A percentile compares a stretch with the other conserved stretches of the same genome.
phyloP scores from a whole-genome alignment of 2,888 invertebrate species.

The Stenolophus ochropezus region DNA sequence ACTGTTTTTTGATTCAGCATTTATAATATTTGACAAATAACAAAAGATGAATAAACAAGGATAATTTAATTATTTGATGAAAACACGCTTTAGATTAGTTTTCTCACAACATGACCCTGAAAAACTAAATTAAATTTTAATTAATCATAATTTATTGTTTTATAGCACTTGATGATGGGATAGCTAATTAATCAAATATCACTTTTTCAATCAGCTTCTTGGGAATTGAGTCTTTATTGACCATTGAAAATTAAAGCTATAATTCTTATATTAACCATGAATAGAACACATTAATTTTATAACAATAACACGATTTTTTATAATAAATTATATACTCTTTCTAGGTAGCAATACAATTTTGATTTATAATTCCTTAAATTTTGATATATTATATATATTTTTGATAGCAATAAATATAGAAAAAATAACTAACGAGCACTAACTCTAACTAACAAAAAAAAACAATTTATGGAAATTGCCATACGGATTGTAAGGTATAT shows the following conservation, averaged over 20 bases:
- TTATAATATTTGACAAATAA: not conserved
- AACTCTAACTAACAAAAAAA: too few relatives aligned
- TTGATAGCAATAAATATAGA: too few relatives aligned
- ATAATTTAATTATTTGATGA: not conserved
- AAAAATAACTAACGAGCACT: too few relatives aligned
- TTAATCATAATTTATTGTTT: conserved; percentile 23
- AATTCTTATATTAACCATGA: not conserved
- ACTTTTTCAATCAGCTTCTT: conserved; percentile 7
- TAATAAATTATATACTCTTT: not conserved
- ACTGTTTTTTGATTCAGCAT: not conserved
- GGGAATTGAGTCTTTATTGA: not conserved
- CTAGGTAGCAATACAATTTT: too few relatives aligned
- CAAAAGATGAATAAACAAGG: not conserved
- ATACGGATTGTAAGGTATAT: too few relatives aligned
- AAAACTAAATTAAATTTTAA: conserved; percentile 15
- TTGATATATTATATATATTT: too few relatives aligned
- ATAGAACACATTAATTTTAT: not conserved
- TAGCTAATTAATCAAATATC: conserved; percentile 18
- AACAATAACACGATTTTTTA: not conserved
- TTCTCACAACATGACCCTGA: conserved; percentile 23
- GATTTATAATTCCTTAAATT: too few relatives aligned
- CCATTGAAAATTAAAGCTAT: conserved; percentile 4
- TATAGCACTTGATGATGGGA: conserved; percentile 16
- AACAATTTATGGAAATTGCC: too few relatives aligned
- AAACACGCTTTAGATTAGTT: not conserved